phyloP scores from a whole-genome alignment of 92 coral and sea anemone genomes.

The Metridium senile region DNA sequence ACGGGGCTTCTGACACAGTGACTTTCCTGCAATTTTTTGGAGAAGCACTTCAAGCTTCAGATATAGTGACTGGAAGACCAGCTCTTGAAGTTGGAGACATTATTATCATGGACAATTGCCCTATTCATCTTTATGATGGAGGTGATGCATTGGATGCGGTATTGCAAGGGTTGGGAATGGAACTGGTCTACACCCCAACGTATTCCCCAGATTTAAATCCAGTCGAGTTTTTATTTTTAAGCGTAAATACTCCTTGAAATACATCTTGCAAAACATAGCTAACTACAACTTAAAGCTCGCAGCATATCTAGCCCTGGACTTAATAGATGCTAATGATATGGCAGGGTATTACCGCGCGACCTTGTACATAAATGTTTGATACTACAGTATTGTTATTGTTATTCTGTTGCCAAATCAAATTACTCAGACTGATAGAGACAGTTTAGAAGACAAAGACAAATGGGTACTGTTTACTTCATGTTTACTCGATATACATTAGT shows the following conservation, averaged over 20 bases:
- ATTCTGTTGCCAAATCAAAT: no score
- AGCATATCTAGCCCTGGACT: constrained; percentile 30
- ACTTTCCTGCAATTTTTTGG: constrained; percentile 18
- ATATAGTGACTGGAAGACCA: constrained; percentile 28
- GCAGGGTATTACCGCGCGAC: constrained; percentile 35
- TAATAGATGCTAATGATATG: constrained; percentile 30
- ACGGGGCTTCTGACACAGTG: constrained; percentile 37
- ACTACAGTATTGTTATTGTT: no score
- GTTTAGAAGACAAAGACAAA: no score
- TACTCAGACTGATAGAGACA: no score
- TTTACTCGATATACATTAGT: no score
- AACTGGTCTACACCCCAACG: constrained; percentile 30
- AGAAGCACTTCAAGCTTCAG: constrained; percentile 35
- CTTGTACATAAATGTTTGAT: constrained; percentile 14
- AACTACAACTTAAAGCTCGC: constrained; percentile 32
- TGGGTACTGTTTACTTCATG: no score
- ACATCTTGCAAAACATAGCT: constrained; percentile 19
- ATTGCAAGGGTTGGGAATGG: constrained; percentile 20
- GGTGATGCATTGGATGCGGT: constrained; percentile 18
- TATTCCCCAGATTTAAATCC: constrained; percentile 43
- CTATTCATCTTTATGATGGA: constrained; percentile 32
- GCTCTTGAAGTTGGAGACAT: constrained; percentile 40
- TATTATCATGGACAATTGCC: constrained; percentile 37
- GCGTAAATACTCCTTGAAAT: constrained; percentile 22
- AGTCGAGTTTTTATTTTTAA: constrained; percentile 30